Evolutionary conservation across 1,140 invertebrate species (phyloP), one percentile per base, ranked within the genome.

Genomic region (Lethrus apterus): DNA sequence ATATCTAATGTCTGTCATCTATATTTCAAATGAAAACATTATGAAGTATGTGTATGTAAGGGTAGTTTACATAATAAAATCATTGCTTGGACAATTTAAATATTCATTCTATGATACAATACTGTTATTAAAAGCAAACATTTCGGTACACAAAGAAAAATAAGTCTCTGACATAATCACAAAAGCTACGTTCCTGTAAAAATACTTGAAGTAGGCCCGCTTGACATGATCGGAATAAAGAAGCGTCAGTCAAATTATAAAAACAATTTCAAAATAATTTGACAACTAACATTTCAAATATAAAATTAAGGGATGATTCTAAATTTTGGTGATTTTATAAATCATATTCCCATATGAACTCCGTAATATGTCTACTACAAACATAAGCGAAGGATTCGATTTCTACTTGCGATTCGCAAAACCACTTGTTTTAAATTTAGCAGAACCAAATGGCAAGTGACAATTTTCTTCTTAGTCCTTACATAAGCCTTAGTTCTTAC

Each of bases 391-490:
- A 31, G 61, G 64, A 46, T 65, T 68, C 44, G 51, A 59, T 32
- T 67, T 68, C 49, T 68, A 65, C 35, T 44, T 65, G 7, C 57
- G 60, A 52, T 62, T 67, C 24, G 56, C 61, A 2, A 67, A 61
- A 51, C 63, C 66, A 14, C 36, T 68, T 10, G 54, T 67, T 30
- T 48, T 68, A 29, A 62, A 61, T 42, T 48, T 68, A 17, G 51
- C 59, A 7, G 49, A 62, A 38, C 50, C 58, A 3, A 58, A 65
- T 55, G 64, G 64, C 66, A 55, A 54, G 30, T 18, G 15, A 11
- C 21, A 8, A 8, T 11, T 17, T 44, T 31, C 13, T 18, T 46
- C 10, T 21, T 21, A 34, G 2, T 35, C 18, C n/a, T 14, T 20
- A 11, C 18, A 36, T 4, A 34, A 36, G 13, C 11, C n/a, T 21